Evolutionary conservation across 64 coral and sea anemone genomes (phyloP).

Genomic region (Montipora cactus): DNA sequence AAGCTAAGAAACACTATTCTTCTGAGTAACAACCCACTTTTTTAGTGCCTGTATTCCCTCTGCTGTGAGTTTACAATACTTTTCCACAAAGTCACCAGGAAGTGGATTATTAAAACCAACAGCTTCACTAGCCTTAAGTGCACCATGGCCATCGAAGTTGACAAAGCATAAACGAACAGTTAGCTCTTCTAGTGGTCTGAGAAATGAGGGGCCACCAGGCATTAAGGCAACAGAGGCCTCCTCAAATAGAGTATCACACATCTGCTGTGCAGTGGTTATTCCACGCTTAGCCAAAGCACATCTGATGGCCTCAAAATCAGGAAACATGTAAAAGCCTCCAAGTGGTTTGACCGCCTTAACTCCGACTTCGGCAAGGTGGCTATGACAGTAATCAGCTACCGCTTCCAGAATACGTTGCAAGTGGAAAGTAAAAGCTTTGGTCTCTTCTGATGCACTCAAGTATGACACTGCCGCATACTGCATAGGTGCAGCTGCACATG

Average conservation of each 20-base stretch:
- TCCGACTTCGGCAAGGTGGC: slow-evolving; percentile 32
- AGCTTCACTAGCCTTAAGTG: slow-evolving; percentile 28
- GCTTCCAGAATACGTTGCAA: slow-evolving; percentile 22
- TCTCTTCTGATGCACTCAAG: slow-evolving; percentile 24
- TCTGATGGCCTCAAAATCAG: slow-evolving; percentile 65
- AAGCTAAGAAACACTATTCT: not conserved
- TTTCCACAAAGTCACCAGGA: slow-evolving; percentile 49
- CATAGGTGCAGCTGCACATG: slow-evolving; percentile 58
- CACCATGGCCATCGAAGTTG: slow-evolving; percentile 51
- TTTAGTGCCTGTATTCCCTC: slow-evolving; percentile 31
- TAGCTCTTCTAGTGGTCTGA: slow-evolving; percentile 7
- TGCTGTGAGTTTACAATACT: slow-evolving; percentile 35
- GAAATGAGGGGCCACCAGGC: slow-evolving; percentile 54
- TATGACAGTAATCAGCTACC: slow-evolving; percentile 31
- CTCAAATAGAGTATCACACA: slow-evolving; percentile 65
- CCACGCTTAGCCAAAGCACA: slow-evolving; percentile 37
- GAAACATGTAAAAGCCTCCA: slow-evolving; percentile 65
- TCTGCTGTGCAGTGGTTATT: slow-evolving; percentile 45
- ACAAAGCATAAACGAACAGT: slow-evolving; percentile 63
- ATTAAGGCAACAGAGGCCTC: slow-evolving; percentile 40
- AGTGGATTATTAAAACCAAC: slow-evolving; percentile 1
- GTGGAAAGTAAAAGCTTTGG: slow-evolving; percentile 29
- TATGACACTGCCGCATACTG: slow-evolving; percentile 61
- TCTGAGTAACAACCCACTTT: slow-evolving; percentile 41
- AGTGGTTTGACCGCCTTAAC: slow-evolving; percentile 51